Evolutionary conservation across 2,888 invertebrate species (phyloP), one percentile per base, ranked within the genome.

Genomic region (Stratiomys singularior): DNA sequence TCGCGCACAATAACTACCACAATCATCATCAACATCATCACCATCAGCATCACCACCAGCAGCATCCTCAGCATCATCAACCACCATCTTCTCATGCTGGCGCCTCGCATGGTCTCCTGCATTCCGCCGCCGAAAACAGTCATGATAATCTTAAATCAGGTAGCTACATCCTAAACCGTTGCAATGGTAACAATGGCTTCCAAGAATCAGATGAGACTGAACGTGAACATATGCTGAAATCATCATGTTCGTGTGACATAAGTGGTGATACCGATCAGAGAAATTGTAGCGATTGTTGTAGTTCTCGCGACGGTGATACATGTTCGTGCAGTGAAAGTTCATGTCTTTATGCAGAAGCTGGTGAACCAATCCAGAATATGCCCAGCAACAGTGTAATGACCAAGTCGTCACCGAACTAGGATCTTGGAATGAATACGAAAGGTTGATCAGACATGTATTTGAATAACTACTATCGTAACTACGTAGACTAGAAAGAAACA

Each of bases 251-350:
- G 11, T 80, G 79, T 66, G 80, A 76, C 30, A 66, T 13, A 28
- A 74, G 66, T 82, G 52, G 82, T 82, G 64, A 81, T 82, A 66
- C 79, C 21, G 83, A 83, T 72, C 83, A 82, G 44, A 81, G 83
- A 28, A 86, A 86, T 77, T 79, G 79, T 47, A 87, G 85, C 77
- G 89, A 90, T 81, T 89, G 88, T 74, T 85, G 84, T 86, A 89
- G 84, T 86, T 89, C 87, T 81, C 88, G 83, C 83, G 88, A 88
- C 71, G 88, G 88, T 63, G 91, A 91, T 82, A 91, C 90, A 74
- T 91, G 91, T 84, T 91, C 91, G 37, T 91, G 91, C 85, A 90
- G 90, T 83, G 91, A 91, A 82, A 90, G 90, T 21, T 90, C 90
- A 66, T 91, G 90, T 81, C 85, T 91, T 77, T 91, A 91, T 82